Percentiles rank a stretch among this genome's conserved stretches.
These are phyloP conservation scores for Dicycla oo DNA, from an alignment of 2,888 invertebrate species.

Conservation along the genomic window DNA sequence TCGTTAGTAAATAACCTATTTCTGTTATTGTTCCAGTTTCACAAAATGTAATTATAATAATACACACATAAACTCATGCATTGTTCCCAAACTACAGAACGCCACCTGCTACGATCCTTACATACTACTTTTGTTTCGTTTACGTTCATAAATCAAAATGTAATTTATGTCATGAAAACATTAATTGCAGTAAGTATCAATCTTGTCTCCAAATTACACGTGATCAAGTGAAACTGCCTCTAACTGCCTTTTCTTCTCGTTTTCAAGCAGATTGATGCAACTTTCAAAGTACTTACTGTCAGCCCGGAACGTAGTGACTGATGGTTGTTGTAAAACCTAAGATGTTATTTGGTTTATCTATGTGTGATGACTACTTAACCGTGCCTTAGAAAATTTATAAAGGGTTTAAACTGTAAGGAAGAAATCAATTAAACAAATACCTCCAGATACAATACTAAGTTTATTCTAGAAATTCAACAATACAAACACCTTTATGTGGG, in stretches of 20 bases:
- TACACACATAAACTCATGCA: no score
- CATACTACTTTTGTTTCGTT: not conserved
- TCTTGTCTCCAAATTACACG: not conserved
- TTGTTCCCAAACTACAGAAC: not conserved
- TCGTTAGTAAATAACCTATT: not conserved
- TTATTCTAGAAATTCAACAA: no score
- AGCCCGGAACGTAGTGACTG: no score
- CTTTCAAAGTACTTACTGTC: not conserved
- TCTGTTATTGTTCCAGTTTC: not conserved
- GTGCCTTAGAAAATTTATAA: no score
- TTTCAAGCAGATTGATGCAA: not conserved
- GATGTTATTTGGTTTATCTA: no score
- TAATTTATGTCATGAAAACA: not conserved
- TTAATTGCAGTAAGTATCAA: not conserved
- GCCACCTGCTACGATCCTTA: not conserved
- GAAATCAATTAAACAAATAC: no score
- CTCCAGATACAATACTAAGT: no score
- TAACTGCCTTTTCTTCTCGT: not conserved
- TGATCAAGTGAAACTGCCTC: not conserved
- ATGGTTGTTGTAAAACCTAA: no score
- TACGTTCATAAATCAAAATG: not conserved
- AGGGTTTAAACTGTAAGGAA: no score
- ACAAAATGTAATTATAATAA: no score
- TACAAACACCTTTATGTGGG: no score
- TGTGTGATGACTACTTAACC: no score